Evolutionary conservation across 2,797 vertebrate species (phyloP).

Genomic region (Acrossocheilus fasciatus): DNA sequence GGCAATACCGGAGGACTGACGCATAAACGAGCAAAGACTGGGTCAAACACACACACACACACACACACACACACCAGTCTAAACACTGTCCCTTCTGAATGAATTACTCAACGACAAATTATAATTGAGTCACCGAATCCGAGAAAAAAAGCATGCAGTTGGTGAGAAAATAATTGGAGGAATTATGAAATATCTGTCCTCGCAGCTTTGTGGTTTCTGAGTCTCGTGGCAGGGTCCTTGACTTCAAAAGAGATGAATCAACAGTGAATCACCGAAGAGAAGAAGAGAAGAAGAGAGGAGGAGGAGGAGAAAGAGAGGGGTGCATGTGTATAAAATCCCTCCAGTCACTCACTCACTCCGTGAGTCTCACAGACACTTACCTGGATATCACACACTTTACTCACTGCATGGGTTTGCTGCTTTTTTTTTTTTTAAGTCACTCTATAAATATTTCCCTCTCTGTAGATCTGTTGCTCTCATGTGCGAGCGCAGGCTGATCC

Average conservation of each 20-base stretch:
- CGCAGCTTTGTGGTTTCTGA: constrained; percentile 63
- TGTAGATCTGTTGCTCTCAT: neutral
- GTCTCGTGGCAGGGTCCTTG: constrained; percentile 71
- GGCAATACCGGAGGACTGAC: constrained; percentile 64
- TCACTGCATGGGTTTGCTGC: neutral
- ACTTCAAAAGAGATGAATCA: constrained; percentile 75
- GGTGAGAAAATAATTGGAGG: constrained; percentile 41
- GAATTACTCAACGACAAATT: neutral
- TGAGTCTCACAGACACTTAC: constrained; percentile 7
- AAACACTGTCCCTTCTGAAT: neutral
- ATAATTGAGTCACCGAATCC: constrained; percentile 6
- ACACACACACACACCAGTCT: constrained; percentile 3
- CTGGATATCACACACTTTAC: constrained; percentile 12
- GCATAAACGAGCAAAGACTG: constrained; percentile 58
- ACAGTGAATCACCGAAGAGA: constrained; percentile 65
- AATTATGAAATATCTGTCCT: constrained; percentile 65
- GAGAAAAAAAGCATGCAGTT: neutral
- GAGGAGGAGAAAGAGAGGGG: constrained; percentile 41
- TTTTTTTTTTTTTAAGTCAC: neutral
- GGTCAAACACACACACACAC: neutral
- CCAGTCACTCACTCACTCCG: constrained; percentile 71
- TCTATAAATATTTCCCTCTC: neutral
- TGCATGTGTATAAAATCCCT: constrained; percentile 72
- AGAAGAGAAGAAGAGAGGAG: constrained; percentile 52
- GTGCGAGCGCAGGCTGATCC: neutral